These are phyloP conservation scores for Callospermophilus lateralis DNA, from an alignment of 2,113 vertebrate genomes.

Conservation along the genomic window DNA sequence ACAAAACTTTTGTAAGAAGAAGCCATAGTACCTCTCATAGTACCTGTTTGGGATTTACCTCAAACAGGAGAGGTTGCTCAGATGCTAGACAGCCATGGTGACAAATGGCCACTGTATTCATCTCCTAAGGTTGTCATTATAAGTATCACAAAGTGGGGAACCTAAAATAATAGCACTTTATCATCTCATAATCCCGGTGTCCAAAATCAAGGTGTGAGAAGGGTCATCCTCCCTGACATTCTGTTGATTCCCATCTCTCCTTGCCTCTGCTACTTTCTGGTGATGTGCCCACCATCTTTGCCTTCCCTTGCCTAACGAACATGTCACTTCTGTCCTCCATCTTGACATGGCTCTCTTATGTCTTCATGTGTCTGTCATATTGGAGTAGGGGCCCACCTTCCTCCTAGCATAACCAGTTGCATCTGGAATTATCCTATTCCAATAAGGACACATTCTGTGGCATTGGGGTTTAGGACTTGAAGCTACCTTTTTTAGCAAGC, in stretches of 20 bases:
- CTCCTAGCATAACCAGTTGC: too few species aligned
- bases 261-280: background rate
- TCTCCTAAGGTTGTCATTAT: background rate
- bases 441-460: background rate
- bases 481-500: background rate
- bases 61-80: background rate
- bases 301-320: too few species aligned
- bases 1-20: too few species aligned
- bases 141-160: background rate
- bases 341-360: background rate
- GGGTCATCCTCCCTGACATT: too few species aligned
- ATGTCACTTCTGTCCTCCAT: background rate
- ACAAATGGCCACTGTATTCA: background rate
- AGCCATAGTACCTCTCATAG: too few species aligned
- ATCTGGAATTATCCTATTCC: too few species aligned
- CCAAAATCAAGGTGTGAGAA: background rate
- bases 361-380: background rate
- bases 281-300: background rate
- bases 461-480: background rate
- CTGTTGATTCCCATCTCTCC: too few species aligned
- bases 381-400: accelerated
- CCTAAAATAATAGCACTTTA: background rate
- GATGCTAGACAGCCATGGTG: background rate
- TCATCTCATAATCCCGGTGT: background rate
- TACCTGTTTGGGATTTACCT: too few species aligned